Conservation (phyloP, 1,140 invertebrate species). For the Bombus consobrinus region DNA sequence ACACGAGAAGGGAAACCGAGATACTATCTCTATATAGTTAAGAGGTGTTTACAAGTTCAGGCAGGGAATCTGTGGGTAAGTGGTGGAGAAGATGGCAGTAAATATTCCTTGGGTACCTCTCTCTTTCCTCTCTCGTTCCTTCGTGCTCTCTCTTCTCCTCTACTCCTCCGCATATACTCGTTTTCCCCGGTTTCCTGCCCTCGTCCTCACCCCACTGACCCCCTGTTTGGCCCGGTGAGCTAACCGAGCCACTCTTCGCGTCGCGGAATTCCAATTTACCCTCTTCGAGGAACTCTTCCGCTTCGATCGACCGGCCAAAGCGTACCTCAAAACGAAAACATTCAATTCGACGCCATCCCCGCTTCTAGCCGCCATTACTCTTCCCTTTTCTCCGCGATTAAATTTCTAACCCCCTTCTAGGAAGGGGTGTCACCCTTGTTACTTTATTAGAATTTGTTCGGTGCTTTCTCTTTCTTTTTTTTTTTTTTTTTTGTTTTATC, state of each 20-base stretch:
- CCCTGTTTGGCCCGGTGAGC: slow-evolving; percentile 39
- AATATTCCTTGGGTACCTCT: slow-evolving; percentile 78
- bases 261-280: slow-evolving; percentile 82
- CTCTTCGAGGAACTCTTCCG: slow-evolving; percentile 62
- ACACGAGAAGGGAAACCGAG: slow-evolving; percentile 71
- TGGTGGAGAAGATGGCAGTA: slow-evolving; percentile 83
- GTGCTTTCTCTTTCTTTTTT: not conserved
- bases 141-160: slow-evolving; percentile 45
- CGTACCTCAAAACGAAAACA: slow-evolving; percentile 74
- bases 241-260: slow-evolving; percentile 70
- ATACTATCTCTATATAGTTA: slow-evolving; percentile 82
- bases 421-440: not conserved
- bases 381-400: slow-evolving; percentile 37
- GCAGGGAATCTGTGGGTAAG: slow-evolving; percentile 82
- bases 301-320: slow-evolving; percentile 52
- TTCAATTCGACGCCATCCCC: slow-evolving; percentile 73
- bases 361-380: slow-evolving; percentile 54
- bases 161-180: slow-evolving; percentile 57
- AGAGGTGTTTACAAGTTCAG: slow-evolving; percentile 83
- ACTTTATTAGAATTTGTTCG: slow-evolving; percentile 25
- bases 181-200: slow-evolving; percentile 63
- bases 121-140: too few relatives aligned
- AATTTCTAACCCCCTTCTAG: slow-evolving; percentile 5
- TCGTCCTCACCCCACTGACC: slow-evolving; percentile 46
- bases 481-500: not conserved